phyloP scores from a whole-genome alignment of 1,140 invertebrate species.

The Drosophila azteca region DNA sequence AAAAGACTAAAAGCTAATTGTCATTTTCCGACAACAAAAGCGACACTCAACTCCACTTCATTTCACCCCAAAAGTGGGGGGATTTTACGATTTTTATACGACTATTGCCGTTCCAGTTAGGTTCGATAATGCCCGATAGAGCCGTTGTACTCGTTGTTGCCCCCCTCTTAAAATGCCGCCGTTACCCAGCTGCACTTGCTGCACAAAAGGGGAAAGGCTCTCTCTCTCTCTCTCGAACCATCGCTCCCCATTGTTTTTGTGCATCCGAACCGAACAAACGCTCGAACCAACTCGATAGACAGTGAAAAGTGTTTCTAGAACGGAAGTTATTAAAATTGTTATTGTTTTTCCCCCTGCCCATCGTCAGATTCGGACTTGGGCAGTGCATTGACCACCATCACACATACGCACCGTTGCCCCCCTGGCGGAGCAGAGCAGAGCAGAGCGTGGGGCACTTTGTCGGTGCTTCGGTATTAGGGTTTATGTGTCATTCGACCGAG shows the following conservation, averaged over 20 bases:
- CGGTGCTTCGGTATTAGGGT: slow-evolving; percentile 64
- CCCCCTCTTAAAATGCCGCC: slow-evolving; percentile 10
- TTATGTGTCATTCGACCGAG: slow-evolving; percentile 64
- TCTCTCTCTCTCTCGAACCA: slow-evolving; percentile 1
- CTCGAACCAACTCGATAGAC: slow-evolving; percentile 18
- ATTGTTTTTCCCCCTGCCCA: slow-evolving; percentile 36
- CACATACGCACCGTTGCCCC: slow-evolving; percentile 64
- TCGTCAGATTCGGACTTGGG: neutral
- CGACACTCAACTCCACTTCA: slow-evolving; percentile 47
- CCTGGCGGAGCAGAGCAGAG: no score
- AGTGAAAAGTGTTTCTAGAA: slow-evolving; percentile 74
- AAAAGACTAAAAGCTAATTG: slow-evolving; percentile 65
- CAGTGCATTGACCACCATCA: slow-evolving; percentile 66
- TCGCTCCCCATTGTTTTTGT: slow-evolving; percentile 65
- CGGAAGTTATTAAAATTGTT: slow-evolving; percentile 81
- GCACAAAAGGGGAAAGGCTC: neutral
- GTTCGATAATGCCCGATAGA: slow-evolving; percentile 46
- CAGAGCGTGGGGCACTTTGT: neutral
- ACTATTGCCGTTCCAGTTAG: slow-evolving; percentile 32
- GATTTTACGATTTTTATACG: slow-evolving; percentile 31
- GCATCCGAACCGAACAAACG: slow-evolving; percentile 32
- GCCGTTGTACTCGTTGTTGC: no score
- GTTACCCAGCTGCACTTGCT: slow-evolving; percentile 55
- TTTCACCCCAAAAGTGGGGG: slow-evolving; percentile 36
- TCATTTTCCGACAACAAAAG: slow-evolving; percentile 77